Conservation (phyloP, 1,140 invertebrate genomes). For the Zaprionus ornatus region DNA sequence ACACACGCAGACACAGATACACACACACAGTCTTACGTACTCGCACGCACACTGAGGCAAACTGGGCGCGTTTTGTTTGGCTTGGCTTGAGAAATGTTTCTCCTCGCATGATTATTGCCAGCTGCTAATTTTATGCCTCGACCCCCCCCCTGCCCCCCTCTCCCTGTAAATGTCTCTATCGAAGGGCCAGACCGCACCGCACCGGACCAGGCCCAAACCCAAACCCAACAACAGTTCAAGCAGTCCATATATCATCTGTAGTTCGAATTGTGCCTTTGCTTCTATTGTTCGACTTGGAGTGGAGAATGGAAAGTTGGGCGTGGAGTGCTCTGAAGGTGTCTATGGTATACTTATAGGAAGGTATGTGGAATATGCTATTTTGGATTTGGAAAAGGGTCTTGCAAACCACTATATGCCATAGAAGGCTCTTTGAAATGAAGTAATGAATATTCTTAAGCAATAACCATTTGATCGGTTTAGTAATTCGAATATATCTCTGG, state of each 20-base stretch:
- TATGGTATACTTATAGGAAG: not conserved
- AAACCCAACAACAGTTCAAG: not conserved
- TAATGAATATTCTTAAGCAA: no score
- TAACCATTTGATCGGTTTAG: no score
- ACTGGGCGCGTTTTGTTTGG: constrained; percentile 78
- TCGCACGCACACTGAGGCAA: constrained; percentile 34
- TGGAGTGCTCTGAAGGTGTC: not conserved
- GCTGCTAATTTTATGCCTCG: constrained; percentile 69
- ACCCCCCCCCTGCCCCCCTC: not conserved
- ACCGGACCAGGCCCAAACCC: not conserved
- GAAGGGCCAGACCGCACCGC: not conserved
- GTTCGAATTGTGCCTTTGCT: constrained; percentile 3
- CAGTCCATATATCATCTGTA: constrained; percentile 5
- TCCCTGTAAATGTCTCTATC: constrained; percentile 68
- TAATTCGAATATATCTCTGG: not conserved
- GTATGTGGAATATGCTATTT: not conserved
- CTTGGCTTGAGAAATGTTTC: constrained; percentile 69
- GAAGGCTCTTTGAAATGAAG: no score
- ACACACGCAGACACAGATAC: not conserved
- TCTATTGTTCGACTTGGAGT: not conserved
- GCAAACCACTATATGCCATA: no score
- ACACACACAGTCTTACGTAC: not conserved
- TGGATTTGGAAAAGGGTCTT: not conserved
- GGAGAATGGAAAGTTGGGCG: not conserved
- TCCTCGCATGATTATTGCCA: constrained; percentile 71